Percentiles rank a stretch among this genome's conserved stretches.
Conservation (phyloP, 2,797 vertebrate genomes). For the Manis crassicaudata region DNA sequence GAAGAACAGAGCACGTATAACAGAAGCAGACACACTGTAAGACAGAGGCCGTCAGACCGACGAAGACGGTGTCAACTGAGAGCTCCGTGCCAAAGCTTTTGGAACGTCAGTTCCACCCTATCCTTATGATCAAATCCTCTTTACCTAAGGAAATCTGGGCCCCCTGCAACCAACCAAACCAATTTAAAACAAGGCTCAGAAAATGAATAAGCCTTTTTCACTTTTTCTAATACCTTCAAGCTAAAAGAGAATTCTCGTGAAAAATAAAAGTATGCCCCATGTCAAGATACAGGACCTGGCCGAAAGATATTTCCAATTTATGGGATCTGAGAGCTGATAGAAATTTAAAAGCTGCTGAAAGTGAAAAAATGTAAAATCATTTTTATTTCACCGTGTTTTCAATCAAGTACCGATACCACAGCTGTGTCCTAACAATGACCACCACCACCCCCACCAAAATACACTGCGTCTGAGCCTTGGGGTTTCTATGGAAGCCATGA, state of each 20-base stretch:
- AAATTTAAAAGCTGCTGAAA: not conserved
- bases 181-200: not conserved
- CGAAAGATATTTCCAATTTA: not conserved
- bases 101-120: not conserved
- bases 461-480: not conserved
- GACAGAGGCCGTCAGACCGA: not conserved
- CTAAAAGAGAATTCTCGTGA: not conserved
- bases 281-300: not conserved
- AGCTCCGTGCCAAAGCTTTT: not conserved
- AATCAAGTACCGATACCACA: not conserved
- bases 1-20: not conserved
- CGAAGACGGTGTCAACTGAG: accelerated
- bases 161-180: not conserved
- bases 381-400: constrained; percentile 10
- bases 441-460: not conserved
- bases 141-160: not conserved
- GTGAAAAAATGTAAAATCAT: too few relatives aligned
- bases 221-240: not conserved
- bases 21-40: not conserved
- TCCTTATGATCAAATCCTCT: not conserved
- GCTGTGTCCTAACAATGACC: not conserved
- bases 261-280: not conserved
- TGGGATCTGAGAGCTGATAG: not conserved
- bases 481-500: not conserved
- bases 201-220: not conserved